These are phyloP conservation scores for Lycaon pictus DNA, from an alignment of 2,113 vertebrate genomes.

Conservation along the genomic window DNA sequence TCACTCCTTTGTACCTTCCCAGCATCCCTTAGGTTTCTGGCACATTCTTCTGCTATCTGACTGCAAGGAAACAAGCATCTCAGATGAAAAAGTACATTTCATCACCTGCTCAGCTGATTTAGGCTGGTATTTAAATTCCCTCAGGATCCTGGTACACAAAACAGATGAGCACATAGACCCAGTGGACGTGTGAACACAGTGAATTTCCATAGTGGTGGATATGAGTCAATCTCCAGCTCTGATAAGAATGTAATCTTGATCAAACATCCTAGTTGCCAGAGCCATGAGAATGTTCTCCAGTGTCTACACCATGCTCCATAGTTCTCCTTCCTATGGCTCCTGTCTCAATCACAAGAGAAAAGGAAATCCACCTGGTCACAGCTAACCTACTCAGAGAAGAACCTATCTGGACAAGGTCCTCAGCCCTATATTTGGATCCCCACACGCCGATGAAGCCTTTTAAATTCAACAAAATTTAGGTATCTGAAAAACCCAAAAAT, in stretches of 20 bases:
- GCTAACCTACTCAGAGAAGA: background rate
- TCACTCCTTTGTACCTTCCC: background rate
- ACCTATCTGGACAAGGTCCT: background rate
- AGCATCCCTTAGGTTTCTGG: background rate
- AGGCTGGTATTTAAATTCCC: background rate
- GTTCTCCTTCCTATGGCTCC: background rate
- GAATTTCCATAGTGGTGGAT: background rate
- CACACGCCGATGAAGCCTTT: background rate
- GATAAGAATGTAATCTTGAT: background rate
- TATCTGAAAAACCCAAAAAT: constrained; percentile 44
- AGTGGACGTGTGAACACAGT: background rate
- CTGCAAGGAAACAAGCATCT: background rate
- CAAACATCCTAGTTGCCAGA: background rate
- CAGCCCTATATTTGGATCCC: background rate
- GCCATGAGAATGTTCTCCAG: background rate
- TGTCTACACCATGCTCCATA: background rate
- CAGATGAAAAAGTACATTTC: background rate
- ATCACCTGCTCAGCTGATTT: background rate
- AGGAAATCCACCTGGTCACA: background rate
- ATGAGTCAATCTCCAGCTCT: background rate
- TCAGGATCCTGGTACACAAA: background rate
- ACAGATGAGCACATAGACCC: background rate
- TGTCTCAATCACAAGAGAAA: constrained; percentile 1
- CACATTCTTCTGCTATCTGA: background rate
- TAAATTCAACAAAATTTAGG: constrained; percentile 5